These are phyloP conservation scores for Casuarius casuarius DNA, from an alignment of 2,113 vertebrate genomes.

Conservation along the genomic window DNA sequence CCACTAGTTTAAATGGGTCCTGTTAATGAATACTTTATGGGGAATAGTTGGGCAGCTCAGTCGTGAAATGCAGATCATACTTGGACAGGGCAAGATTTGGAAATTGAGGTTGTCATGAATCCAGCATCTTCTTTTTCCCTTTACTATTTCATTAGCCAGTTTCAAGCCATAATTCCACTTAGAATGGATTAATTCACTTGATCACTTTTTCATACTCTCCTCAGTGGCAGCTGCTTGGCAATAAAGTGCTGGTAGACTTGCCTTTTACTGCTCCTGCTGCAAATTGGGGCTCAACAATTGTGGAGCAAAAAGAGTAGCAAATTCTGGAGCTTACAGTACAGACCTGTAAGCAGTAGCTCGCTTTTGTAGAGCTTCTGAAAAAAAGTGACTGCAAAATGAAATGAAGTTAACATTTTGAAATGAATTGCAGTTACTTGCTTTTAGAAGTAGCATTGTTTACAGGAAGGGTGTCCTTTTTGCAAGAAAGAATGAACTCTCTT, in stretches of 20 bases:
- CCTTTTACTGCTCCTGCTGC: slow-evolving; percentile 37
- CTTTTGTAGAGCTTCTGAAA: slow-evolving; percentile 28
- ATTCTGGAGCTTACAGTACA: slow-evolving; percentile 45
- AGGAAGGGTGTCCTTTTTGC: neutral
- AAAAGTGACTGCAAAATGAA: neutral
- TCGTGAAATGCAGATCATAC: neutral
- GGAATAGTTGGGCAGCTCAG: neutral
- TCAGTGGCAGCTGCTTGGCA: neutral
- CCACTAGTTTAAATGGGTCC: neutral
- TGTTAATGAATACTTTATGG: neutral
- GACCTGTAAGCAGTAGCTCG: neutral
- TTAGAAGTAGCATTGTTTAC: neutral
- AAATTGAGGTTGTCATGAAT: neutral
- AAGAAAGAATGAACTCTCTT: slow-evolving; percentile 4
- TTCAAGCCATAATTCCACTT: slow-evolving; percentile 1
- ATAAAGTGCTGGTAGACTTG: neutral
- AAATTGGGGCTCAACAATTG: neutral
- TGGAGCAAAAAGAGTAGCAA: neutral
- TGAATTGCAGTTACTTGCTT: neutral
- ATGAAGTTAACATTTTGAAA: slow-evolving; percentile 39
- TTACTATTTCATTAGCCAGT: neutral
- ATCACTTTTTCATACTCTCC: neutral
- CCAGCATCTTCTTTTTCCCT: neutral
- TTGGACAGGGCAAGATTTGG: neutral
- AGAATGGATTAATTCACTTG: neutral